Evolutionary conservation across 1,140 invertebrate genomes (phyloP).

Genomic region (Mesaphorura yosii): DNA sequence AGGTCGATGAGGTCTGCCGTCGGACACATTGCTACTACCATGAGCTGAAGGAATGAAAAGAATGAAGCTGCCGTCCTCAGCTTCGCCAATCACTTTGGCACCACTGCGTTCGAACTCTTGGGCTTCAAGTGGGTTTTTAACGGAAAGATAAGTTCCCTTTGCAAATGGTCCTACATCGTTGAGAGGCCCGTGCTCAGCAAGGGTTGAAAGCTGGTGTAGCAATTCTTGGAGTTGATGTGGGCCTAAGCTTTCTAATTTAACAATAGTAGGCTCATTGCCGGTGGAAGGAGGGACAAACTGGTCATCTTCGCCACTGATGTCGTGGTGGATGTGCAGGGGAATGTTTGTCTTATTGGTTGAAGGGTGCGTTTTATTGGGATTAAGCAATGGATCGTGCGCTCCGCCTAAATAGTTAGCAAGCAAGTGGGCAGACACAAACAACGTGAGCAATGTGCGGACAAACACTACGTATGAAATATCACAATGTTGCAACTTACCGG

Average conservation of each 20-base stretch:
- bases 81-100: slow-evolving; percentile 27
- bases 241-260: slow-evolving; percentile 23
- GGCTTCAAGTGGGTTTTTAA: slow-evolving; percentile 16
- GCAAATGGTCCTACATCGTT: slow-evolving; percentile 8
- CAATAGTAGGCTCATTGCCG: slow-evolving; percentile 21
- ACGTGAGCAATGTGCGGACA: too few species aligned
- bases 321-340: slow-evolving; percentile 5
- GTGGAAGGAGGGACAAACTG: slow-evolving; percentile 27
- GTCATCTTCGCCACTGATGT: slow-evolving; percentile 17
- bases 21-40: not conserved
- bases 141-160: slow-evolving; percentile 23
- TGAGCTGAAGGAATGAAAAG: slow-evolving; percentile 18
- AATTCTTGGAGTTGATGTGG: slow-evolving; percentile 28
- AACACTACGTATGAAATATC: too few species aligned
- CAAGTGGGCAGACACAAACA: slow-evolving; percentile 1
- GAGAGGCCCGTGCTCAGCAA: slow-evolving; percentile 12
- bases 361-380: slow-evolving; percentile 10
- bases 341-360: slow-evolving; percentile 9
- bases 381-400: slow-evolving; percentile 15
- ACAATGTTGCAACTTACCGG: too few species aligned
- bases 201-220: slow-evolving; percentile 25
- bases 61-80: slow-evolving; percentile 27
- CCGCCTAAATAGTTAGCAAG: slow-evolving; percentile 8
- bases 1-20: not conserved
- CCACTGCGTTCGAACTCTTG: slow-evolving; percentile 20